These are phyloP conservation scores for Passerculus sandwichensis DNA, from an alignment of 2,797 vertebrate species.

Conservation along the genomic window DNA sequence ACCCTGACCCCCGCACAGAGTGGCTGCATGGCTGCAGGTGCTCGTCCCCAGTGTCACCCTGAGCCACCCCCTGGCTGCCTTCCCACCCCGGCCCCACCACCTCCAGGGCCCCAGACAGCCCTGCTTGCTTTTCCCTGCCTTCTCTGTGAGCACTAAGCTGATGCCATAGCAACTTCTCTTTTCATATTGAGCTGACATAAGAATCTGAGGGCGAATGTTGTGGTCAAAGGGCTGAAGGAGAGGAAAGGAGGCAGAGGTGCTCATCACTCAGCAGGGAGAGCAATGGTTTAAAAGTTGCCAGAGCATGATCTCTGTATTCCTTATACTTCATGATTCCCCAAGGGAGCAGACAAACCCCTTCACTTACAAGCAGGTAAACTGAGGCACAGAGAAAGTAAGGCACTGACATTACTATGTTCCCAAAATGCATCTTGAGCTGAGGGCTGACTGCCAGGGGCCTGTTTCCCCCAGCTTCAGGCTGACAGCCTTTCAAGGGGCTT, in stretches of 20 bases:
- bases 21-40: rapidly evolving
- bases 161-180: slow-evolving; percentile 54
- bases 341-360: background rate
- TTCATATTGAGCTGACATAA: background rate
- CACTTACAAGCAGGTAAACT: background rate
- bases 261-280: background rate
- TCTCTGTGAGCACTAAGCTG: background rate
- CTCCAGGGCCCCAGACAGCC: background rate
- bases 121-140: background rate
- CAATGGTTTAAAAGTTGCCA: background rate
- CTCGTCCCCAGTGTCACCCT: rapidly evolving
- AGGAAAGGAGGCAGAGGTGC: background rate
- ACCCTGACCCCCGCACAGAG: rapidly evolving
- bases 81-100: rapidly evolving
- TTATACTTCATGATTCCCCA: background rate
- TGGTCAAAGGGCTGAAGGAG: background rate
- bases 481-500: background rate
- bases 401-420: background rate
- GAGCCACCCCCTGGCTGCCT: background rate
- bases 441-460: too few relatives aligned
- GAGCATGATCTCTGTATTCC: background rate
- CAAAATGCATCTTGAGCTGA: background rate
- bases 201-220: background rate
- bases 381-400: background rate
- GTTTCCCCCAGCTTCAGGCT: background rate